These are phyloP conservation scores for Poecilia picta DNA, from an alignment of 2,797 vertebrate genomes.

Conservation along the genomic window DNA sequence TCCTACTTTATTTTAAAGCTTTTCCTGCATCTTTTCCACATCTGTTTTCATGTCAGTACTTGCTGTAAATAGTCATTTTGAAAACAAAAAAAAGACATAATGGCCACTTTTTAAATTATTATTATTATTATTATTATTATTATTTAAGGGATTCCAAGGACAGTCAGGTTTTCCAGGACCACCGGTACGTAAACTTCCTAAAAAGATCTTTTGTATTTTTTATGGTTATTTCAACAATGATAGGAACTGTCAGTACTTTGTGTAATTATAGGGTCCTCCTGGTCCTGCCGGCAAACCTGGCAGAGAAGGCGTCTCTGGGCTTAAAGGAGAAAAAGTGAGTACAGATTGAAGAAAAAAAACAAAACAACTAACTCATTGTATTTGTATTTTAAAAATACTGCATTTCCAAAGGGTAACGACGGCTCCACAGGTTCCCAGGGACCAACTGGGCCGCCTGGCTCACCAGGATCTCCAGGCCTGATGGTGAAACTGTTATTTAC, in stretches of 20 bases:
- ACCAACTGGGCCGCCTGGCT: conserved; percentile 84
- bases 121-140: too few relatives aligned
- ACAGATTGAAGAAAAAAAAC: not conserved
- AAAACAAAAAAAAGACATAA: not conserved
- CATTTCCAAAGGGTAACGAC: conserved; percentile 72
- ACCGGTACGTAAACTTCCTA: conserved; percentile 80
- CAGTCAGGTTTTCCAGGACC: conserved; percentile 91
- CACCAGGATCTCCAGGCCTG: conserved; percentile 87
- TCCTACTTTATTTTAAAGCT: not conserved
- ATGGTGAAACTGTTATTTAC: conserved; percentile 75
- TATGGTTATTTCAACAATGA: not conserved
- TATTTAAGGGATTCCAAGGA: conserved; percentile 91
- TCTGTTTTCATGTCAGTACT: not conserved
- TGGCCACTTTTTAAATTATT: conserved; percentile 23
- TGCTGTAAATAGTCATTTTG: not conserved
- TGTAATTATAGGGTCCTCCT: conserved; percentile 85
- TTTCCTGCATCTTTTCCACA: not conserved
- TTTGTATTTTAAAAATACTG: not conserved
- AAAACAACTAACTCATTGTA: not conserved
- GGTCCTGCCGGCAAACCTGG: conserved; percentile 90
- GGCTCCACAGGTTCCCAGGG: conserved; percentile 87
- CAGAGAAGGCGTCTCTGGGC: conserved; percentile 82
- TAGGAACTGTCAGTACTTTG: not conserved
- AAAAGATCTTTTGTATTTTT: not conserved
- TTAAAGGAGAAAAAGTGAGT: conserved; percentile 89